These are phyloP conservation scores for Nipponacmea schrenckii DNA, from an alignment of 2,888 invertebrate species.

Conservation along the genomic window DNA sequence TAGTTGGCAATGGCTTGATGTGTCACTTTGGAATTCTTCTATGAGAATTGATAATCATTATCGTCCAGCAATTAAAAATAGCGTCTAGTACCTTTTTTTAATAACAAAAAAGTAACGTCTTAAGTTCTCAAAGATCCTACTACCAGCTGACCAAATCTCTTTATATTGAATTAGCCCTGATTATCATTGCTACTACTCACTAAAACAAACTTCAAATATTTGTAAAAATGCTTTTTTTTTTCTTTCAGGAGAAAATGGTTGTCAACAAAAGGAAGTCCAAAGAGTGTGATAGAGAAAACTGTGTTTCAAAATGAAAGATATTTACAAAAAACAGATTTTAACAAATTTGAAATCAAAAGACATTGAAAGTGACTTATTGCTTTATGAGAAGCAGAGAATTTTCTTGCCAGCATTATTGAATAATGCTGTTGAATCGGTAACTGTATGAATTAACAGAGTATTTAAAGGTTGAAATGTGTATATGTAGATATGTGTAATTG, in stretches of 20 bases:
- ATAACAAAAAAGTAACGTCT: not conserved
- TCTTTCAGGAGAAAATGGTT: slow-evolving; percentile 37
- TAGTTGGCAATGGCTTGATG: not conserved
- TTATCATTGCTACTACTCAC: too few species aligned
- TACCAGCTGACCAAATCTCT: too few species aligned
- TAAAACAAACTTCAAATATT: not conserved
- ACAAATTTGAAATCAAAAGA: slow-evolving; percentile 21
- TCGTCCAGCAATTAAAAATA: not conserved
- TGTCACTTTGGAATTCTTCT: not conserved
- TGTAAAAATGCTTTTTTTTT: not conserved
- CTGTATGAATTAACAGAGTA: too few species aligned
- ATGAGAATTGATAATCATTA: not conserved
- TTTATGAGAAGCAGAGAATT: not conserved
- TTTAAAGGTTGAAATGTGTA: too few species aligned
- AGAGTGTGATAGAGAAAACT: slow-evolving; percentile 33
- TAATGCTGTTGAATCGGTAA: too few species aligned
- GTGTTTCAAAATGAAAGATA: slow-evolving; percentile 31
- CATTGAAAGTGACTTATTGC: not conserved
- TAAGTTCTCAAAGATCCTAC: too few species aligned
- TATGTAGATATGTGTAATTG: too few species aligned
- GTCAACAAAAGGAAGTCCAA: slow-evolving; percentile 32
- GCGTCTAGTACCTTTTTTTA: not conserved
- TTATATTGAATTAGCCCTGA: too few species aligned
- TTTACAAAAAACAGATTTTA: slow-evolving; percentile 15
- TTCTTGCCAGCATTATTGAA: not conserved